A percentile compares a stretch with the other conserved stretches of the same genome.
Conservation (phyloP, 1,140 invertebrate genomes). For the Lordiphosa clarofinis region DNA sequence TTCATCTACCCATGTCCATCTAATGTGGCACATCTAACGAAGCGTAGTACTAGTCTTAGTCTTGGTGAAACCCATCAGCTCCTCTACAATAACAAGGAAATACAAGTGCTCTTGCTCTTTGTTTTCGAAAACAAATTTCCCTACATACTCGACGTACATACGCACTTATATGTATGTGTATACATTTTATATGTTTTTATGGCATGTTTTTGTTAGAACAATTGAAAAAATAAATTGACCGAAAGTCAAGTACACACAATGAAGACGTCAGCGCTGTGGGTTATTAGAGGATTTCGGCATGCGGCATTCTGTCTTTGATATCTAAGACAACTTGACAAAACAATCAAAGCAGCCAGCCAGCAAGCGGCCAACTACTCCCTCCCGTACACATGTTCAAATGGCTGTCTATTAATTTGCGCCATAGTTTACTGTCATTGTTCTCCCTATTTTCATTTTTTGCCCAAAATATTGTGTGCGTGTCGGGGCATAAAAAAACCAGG, state of each 20-base stretch:
- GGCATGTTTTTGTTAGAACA: slow-evolving; percentile 69
- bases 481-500: slow-evolving; percentile 16
- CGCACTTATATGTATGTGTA: slow-evolving; percentile 8
- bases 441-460: slow-evolving; percentile 44
- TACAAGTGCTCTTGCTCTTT: slow-evolving; percentile 30
- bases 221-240: slow-evolving; percentile 73
- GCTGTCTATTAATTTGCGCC: slow-evolving; percentile 71
- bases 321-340: slow-evolving; percentile 78
- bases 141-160: slow-evolving; percentile 1
- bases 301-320: slow-evolving; percentile 63
- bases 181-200: slow-evolving; percentile 41
- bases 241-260: slow-evolving; percentile 75
- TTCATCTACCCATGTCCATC: slow-evolving; percentile 36
- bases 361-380: slow-evolving; percentile 29
- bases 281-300: slow-evolving; percentile 50
- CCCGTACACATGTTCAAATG: slow-evolving; percentile 55
- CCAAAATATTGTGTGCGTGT: slow-evolving; percentile 54
- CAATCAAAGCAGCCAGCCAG: slow-evolving; percentile 61
- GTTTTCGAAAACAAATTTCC: slow-evolving; percentile 40
- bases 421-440: slow-evolving; percentile 45
- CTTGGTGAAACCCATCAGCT: background rate
- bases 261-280: slow-evolving; percentile 78
- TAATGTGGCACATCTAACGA: slow-evolving; percentile 56
- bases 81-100: slow-evolving; percentile 46
- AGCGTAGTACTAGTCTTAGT: slow-evolving; percentile 2